Evolutionary conservation across 2,797 vertebrate genomes (phyloP).

Genomic region (Poeciliopsis paucimaculata): DNA sequence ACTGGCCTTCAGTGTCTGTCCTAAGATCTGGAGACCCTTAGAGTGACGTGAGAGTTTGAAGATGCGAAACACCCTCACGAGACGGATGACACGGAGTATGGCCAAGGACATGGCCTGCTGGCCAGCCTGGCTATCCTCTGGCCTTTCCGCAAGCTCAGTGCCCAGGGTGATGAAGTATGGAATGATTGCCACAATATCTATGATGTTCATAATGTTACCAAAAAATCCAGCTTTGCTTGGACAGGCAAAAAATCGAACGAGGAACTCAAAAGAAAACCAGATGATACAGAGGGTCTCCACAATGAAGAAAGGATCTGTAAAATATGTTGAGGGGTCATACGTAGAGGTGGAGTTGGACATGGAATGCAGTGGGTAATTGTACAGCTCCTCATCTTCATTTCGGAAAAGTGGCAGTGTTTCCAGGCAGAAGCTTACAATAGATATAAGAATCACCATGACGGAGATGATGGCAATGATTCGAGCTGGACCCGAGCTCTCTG

Average conservation of each 20-base stretch:
- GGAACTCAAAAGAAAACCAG: constrained; percentile 99
- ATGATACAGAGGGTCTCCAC: constrained; percentile 99
- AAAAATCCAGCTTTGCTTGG: constrained; percentile 99
- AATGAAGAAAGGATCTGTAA: constrained; percentile 99
- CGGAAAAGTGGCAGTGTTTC: constrained; percentile 95
- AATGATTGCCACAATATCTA: constrained; percentile 98
- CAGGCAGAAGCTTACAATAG: constrained; percentile 98
- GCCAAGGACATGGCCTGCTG: constrained; percentile 99
- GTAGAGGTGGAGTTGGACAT: constrained; percentile 72
- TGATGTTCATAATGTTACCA: constrained; percentile 99
- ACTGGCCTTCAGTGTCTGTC: constrained; percentile 96
- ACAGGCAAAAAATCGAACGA: constrained; percentile 97
- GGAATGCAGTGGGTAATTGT: constrained; percentile 61
- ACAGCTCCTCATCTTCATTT: constrained; percentile 86
- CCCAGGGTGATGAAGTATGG: constrained; percentile 99
- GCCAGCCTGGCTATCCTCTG: constrained; percentile 92
- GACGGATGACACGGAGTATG: constrained; percentile 94
- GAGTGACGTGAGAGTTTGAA: constrained; percentile 98
- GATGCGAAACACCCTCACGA: constrained; percentile 97
- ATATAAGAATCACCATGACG: constrained; percentile 97
- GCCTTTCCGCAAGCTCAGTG: constrained; percentile 94
- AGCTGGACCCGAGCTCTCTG: constrained; percentile 95
- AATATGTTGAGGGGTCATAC: constrained; percentile 84
- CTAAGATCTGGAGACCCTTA: constrained; percentile 96
- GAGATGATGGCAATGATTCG: constrained; percentile 98